A percentile compares a stretch with the other conserved stretches of the same genome.
Conservation (phyloP, 2,888 invertebrate genomes). For the Mystacides longicornis region DNA sequence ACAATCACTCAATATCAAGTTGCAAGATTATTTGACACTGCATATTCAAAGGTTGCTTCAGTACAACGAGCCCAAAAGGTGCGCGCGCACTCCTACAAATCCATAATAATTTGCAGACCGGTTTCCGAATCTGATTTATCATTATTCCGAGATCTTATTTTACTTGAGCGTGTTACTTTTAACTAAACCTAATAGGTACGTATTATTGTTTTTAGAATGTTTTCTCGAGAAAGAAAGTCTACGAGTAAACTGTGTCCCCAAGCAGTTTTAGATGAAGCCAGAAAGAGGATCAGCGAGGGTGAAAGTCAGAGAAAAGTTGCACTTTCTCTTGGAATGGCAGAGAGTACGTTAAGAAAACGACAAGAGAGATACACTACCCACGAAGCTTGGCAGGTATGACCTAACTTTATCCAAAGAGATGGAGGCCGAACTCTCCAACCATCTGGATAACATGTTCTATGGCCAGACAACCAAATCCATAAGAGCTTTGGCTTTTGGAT, state of each 20-base stretch:
- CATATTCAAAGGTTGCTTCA: background rate
- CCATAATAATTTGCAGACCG: slow-evolving; percentile 7
- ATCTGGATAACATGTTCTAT: slow-evolving; percentile 23
- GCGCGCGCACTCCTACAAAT: slow-evolving; percentile 8
- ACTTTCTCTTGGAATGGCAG: slow-evolving; percentile 21
- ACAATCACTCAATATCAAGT: background rate
- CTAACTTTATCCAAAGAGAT: slow-evolving; percentile 20
- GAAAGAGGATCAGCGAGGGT: slow-evolving; percentile 3
- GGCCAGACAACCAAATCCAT: slow-evolving; percentile 22
- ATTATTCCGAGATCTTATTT: slow-evolving; percentile 3
- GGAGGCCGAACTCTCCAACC: slow-evolving; percentile 19
- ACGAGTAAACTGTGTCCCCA: slow-evolving; percentile 3
- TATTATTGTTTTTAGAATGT: slow-evolving; percentile 6
- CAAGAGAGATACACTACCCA: slow-evolving; percentile 18
- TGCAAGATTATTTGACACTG: background rate
- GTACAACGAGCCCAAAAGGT: too few species aligned
- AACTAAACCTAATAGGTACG: slow-evolving; percentile 8
- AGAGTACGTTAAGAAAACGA: slow-evolving; percentile 25
- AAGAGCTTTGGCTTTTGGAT: slow-evolving; percentile 21
- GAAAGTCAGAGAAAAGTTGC: slow-evolving; percentile 7
- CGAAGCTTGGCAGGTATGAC: slow-evolving; percentile 22
- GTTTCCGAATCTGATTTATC: slow-evolving; percentile 4
- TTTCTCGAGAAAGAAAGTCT: slow-evolving; percentile 5
- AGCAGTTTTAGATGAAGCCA: slow-evolving; percentile 4
- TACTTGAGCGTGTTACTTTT: slow-evolving; percentile 10